These are phyloP conservation scores for Rhincodon typus DNA, from an alignment of 2,797 vertebrate genomes.

Conservation along the genomic window DNA sequence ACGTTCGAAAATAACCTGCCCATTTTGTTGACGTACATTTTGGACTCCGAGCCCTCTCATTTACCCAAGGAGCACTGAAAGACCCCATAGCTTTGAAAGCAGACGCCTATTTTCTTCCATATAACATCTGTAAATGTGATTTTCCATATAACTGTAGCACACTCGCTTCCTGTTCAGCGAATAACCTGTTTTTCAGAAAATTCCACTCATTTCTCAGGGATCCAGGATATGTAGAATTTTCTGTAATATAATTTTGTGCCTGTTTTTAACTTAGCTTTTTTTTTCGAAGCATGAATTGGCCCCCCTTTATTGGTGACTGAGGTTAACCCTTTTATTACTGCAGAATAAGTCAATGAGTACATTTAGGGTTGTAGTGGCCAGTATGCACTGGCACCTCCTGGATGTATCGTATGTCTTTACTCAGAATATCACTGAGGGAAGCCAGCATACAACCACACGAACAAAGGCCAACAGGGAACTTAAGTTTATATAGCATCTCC, in stretches of 20 bases:
- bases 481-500: background rate
- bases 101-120: constrained; percentile 29
- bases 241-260: background rate
- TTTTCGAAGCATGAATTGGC: background rate
- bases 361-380: background rate
- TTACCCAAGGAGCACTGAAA: background rate
- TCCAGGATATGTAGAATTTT: background rate
- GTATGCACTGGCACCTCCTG: background rate
- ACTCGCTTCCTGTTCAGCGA: constrained; percentile 4
- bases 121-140: constrained; percentile 36
- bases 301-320: background rate
- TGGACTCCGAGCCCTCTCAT: background rate
- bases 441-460: background rate
- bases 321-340: background rate
- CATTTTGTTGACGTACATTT: constrained; percentile 21
- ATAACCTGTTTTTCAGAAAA: constrained; percentile 31
- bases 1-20: constrained; percentile 30
- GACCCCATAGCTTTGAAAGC: background rate
- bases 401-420: background rate
- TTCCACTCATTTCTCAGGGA: constrained; percentile 33
- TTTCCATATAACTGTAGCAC: constrained; percentile 19
- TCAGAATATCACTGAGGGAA: background rate
- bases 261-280: background rate
- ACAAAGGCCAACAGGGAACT: background rate
- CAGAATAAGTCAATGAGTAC: background rate